Conservation (phyloP, 2,888 invertebrate species). For the Tillus elongatus region DNA sequence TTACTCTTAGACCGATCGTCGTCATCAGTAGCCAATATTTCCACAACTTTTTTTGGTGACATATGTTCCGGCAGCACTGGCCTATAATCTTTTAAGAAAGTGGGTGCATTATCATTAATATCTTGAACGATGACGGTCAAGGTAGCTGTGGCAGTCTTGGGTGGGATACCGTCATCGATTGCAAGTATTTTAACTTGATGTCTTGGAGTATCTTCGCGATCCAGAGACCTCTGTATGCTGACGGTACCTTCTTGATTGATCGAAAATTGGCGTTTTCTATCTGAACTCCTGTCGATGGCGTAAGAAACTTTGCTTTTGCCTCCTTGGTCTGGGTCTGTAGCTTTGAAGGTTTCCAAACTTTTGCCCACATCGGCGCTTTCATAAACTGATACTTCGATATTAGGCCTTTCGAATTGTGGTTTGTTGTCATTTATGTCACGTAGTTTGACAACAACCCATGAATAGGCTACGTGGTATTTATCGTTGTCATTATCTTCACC, state of each 20-base stretch:
- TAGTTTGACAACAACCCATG: slow-evolving; percentile 88
- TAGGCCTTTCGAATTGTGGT: slow-evolving; percentile 87
- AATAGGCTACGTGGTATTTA: slow-evolving; percentile 93
- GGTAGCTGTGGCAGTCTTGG: slow-evolving; percentile 88
- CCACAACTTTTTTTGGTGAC: slow-evolving; percentile 83
- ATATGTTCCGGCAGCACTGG: slow-evolving; percentile 91
- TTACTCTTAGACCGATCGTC: slow-evolving; percentile 91
- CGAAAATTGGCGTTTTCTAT: slow-evolving; percentile 85
- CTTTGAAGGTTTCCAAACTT: slow-evolving; percentile 85
- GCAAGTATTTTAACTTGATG: slow-evolving; percentile 95
- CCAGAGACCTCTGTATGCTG: slow-evolving; percentile 83
- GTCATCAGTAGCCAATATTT: slow-evolving; percentile 87
- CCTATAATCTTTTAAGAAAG: slow-evolving; percentile 84
- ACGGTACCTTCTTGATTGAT: slow-evolving; percentile 94
- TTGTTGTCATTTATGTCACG: slow-evolving; percentile 96
- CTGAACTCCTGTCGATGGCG: slow-evolving; percentile 85
- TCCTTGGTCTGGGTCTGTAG: slow-evolving; percentile 92
- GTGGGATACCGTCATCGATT: slow-evolving; percentile 88
- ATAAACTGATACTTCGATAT: slow-evolving; percentile 83
- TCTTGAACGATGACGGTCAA: slow-evolving; percentile 90
- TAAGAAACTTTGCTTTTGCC: slow-evolving; percentile 87
- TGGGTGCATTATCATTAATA: slow-evolving; percentile 91
- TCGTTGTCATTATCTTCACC: slow-evolving; percentile 94
- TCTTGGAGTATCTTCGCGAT: slow-evolving; percentile 88
- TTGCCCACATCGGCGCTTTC: slow-evolving; percentile 90